These are phyloP conservation scores for Diarsia rubi DNA, from an alignment of 2,888 invertebrate species.

Conservation along the genomic window DNA sequence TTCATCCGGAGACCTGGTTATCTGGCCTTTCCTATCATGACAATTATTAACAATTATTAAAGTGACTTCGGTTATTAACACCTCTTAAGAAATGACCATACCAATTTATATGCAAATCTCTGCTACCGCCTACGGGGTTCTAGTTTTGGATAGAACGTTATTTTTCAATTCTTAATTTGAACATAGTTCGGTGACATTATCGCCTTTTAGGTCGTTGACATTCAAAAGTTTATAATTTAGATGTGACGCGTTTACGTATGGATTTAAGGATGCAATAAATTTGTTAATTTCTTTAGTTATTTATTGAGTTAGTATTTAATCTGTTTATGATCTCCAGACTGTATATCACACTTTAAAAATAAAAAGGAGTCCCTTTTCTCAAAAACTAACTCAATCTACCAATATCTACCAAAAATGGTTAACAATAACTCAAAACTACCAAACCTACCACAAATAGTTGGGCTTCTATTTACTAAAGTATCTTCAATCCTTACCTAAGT, in stretches of 20 bases:
- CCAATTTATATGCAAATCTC: constrained; percentile 36
- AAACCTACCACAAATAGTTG: not conserved
- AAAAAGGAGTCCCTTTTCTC: not conserved
- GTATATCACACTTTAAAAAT: not conserved
- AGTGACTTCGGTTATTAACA: not conserved
- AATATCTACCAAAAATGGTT: not conserved
- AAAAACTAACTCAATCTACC: not conserved
- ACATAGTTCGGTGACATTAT: constrained; percentile 28
- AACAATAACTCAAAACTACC: not conserved
- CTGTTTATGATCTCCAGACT: not conserved
- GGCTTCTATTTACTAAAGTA: not conserved
- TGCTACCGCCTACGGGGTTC: constrained; percentile 36
- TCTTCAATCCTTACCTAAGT: not conserved
- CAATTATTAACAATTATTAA: constrained; percentile 14
- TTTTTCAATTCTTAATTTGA: constrained; percentile 46
- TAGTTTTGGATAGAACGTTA: constrained; percentile 36
- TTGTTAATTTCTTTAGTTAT: too few species aligned
- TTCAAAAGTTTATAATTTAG: constrained; percentile 7
- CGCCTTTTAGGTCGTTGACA: constrained; percentile 49
- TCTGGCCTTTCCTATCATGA: not conserved
- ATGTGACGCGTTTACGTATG: not conserved
- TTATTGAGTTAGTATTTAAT: too few species aligned
- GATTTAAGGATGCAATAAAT: not conserved
- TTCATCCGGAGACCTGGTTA: too few species aligned
- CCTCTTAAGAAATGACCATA: constrained; percentile 1